These are phyloP conservation scores for Heterodera carotae DNA, from an alignment of 1,140 invertebrate species.

Conservation along the genomic window DNA sequence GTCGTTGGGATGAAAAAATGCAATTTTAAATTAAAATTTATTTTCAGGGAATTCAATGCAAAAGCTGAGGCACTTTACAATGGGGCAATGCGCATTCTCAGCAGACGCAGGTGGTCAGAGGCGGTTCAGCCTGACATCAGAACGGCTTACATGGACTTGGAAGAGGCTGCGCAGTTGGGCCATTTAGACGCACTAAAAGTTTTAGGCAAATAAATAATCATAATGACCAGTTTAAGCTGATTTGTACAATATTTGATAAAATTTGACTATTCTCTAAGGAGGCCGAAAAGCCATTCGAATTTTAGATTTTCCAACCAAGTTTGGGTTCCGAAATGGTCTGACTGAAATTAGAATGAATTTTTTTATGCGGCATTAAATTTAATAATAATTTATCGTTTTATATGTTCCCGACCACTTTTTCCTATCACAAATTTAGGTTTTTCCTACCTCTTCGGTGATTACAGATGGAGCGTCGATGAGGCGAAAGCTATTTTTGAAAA, in stretches of 20 bases:
- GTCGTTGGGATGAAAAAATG: slow-evolving; percentile 26
- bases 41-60: slow-evolving; percentile 29
- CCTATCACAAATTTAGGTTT: slow-evolving; percentile 73
- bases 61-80: slow-evolving; percentile 34
- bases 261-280: no score
- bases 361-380: no score
- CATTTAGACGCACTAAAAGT: slow-evolving; percentile 42
- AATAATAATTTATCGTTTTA: no score
- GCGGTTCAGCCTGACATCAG: slow-evolving; percentile 37
- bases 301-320: no score
- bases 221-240: no score
- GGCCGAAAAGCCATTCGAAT: no score
- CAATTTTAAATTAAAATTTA: slow-evolving; percentile 5
- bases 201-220: slow-evolving; percentile 30
- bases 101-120: slow-evolving; percentile 38
- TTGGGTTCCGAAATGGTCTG: no score
- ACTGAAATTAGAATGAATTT: no score
- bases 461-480: slow-evolving; percentile 75
- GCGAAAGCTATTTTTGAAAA: slow-evolving; percentile 79
- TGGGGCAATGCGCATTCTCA: slow-evolving; percentile 38
- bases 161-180: slow-evolving; percentile 44
- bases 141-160: slow-evolving; percentile 45
- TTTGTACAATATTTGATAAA: no score
- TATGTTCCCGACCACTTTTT: no score
- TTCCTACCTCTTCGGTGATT: slow-evolving; percentile 79